phyloP scores from a whole-genome alignment of 2,113 vertebrate genomes.

The Centrocercus urophasianus region DNA sequence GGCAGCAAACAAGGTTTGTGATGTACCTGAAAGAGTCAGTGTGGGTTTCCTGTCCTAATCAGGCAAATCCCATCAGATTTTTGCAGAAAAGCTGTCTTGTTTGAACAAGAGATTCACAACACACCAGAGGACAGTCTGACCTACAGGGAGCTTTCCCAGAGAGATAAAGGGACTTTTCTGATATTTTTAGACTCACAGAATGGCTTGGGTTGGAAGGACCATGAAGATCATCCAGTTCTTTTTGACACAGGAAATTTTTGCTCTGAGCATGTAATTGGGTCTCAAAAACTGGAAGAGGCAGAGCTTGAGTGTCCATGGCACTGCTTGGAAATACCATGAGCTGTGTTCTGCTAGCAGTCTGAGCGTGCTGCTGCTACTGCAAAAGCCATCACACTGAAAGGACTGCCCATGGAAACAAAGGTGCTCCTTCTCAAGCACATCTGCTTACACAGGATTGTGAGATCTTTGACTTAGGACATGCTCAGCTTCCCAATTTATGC shows the following conservation, averaged over 20 bases:
- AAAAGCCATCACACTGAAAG: fast-evolving
- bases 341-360: background rate
- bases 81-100: background rate
- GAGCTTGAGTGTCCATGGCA: background rate
- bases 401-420: background rate
- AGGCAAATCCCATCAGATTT: background rate
- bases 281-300: background rate
- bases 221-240: background rate
- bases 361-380: background rate
- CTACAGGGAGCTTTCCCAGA: background rate
- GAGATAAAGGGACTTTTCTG: background rate
- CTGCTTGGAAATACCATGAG: background rate
- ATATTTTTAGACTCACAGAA: no score
- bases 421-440: background rate
- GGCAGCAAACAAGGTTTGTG: background rate
- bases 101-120: no score
- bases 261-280: background rate
- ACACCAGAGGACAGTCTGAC: background rate
- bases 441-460: background rate
- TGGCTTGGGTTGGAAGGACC: no score
- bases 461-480: background rate
- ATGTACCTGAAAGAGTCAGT: background rate
- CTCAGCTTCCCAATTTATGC: background rate
- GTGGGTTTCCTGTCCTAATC: background rate
- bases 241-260: background rate